Conservation (phyloP, 1,140 invertebrate genomes). For the Aethina tumida region DNA sequence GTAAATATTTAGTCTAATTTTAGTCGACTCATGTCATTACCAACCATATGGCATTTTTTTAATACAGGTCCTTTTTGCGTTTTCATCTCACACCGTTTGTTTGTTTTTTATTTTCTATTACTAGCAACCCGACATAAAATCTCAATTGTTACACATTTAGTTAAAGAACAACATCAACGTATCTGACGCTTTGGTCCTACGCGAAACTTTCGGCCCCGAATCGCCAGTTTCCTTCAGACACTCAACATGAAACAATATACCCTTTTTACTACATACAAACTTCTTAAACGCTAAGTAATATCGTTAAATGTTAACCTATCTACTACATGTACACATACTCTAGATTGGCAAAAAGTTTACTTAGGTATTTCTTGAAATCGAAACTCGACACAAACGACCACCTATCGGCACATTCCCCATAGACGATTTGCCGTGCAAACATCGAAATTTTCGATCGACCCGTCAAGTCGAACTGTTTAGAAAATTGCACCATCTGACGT, state of each 20-base stretch:
- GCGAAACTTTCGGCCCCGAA: slow-evolving; percentile 29
- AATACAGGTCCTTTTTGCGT: slow-evolving; percentile 3
- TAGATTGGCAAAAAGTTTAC: slow-evolving; percentile 35
- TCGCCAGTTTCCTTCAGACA: slow-evolving; percentile 29
- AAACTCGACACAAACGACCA: no score
- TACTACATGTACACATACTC: slow-evolving; percentile 32
- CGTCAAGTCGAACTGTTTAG: no score
- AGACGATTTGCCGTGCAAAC: no score
- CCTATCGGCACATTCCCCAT: no score
- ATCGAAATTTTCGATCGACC: no score
- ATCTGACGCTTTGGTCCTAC: no score
- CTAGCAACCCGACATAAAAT: not conserved
- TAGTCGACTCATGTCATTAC: slow-evolving; percentile 16
- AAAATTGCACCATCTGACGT: no score
- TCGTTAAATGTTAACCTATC: slow-evolving; percentile 35
- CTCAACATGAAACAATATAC: slow-evolving; percentile 31
- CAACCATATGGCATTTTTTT: slow-evolving; percentile 13
- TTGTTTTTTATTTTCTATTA: slow-evolving; percentile 1
- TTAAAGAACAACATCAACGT: no score
- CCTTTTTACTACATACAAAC: slow-evolving; percentile 36
- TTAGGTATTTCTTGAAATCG: slow-evolving; percentile 6
- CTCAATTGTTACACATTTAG: no score
- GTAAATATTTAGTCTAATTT: slow-evolving; percentile 15
- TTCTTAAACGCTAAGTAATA: slow-evolving; percentile 33
- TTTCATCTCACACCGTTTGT: slow-evolving; percentile 1